Conservation (phyloP, 1,140 invertebrate species). For the Calycopis cecrops region DNA sequence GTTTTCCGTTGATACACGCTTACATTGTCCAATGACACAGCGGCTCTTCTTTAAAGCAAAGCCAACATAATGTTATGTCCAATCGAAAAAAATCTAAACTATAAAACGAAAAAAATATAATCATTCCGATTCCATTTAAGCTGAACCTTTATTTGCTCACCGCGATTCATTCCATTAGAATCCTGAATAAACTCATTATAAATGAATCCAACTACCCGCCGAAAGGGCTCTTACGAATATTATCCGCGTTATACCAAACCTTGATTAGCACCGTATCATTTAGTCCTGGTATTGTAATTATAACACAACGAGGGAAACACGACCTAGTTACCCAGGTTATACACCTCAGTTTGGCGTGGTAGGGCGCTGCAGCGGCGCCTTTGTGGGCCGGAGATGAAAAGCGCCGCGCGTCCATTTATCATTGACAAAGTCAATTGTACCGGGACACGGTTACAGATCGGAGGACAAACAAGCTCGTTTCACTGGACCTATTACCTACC, state of each 20-base stretch:
- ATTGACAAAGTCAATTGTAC: conserved; percentile 73
- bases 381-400: conserved; percentile 67
- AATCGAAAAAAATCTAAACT: background rate
- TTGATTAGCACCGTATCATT: conserved; percentile 74
- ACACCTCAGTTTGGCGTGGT: conserved; percentile 32
- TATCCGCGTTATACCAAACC: conserved; percentile 67
- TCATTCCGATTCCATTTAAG: conserved; percentile 23
- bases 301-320: conserved; percentile 30
- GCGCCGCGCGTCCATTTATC: conserved; percentile 67
- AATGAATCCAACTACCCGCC: conserved; percentile 62
- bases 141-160: conserved; percentile 63
- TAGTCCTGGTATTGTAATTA: conserved; percentile 70
- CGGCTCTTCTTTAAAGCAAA: too few species aligned
- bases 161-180: conserved; percentile 69
- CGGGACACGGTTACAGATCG: conserved; percentile 58
- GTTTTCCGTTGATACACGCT: too few species aligned
- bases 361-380: conserved; percentile 45
- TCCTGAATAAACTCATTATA: conserved; percentile 71
- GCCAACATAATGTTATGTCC: too few species aligned
- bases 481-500: conserved; percentile 31
- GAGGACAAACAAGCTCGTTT: conserved; percentile 64
- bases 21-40: too few species aligned
- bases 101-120: conserved; percentile 13
- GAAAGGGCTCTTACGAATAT: conserved; percentile 70
- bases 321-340: conserved; percentile 18